These are phyloP conservation scores for Strongylocentrotus purpuratus DNA, from an alignment of 35 echinoderm and acorn worm genomes.

Conservation along the genomic window DNA sequence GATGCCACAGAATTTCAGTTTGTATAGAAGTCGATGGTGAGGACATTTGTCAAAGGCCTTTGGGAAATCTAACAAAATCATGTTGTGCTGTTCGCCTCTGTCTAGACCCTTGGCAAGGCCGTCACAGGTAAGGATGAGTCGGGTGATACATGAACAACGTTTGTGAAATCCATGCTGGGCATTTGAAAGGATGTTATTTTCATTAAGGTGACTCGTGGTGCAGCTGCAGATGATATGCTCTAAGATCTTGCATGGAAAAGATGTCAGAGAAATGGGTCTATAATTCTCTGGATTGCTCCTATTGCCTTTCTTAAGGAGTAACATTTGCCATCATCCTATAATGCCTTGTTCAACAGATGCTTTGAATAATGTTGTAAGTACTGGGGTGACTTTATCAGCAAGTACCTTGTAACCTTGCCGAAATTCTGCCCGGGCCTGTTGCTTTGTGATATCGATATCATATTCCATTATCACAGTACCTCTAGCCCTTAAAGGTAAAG, in stretches of 20 bases:
- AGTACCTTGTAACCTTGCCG: no score
- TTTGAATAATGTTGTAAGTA: not conserved
- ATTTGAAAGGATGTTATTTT: conserved; percentile 15
- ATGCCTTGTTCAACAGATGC: not conserved
- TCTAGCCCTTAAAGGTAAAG: no score
- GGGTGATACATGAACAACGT: conserved; percentile 48
- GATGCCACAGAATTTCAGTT: not conserved
- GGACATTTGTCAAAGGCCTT: not conserved
- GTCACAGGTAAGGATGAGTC: conserved; percentile 33
- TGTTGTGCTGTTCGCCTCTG: not conserved
- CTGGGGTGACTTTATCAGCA: not conserved
- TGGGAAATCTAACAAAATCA: conserved; percentile 12
- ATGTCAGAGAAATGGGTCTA: conserved; percentile 56
- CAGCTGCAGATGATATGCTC: conserved; percentile 48
- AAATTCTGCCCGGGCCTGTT: not conserved
- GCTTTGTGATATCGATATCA: not conserved
- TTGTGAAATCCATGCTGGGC: conserved; percentile 48
- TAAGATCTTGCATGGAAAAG: conserved; percentile 39
- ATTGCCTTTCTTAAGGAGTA: conserved; percentile 57
- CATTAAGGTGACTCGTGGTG: conserved; percentile 42
- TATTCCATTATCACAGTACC: no score
- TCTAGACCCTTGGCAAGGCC: conserved; percentile 57
- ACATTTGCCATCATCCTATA: conserved; percentile 59
- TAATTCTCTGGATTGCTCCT: conserved; percentile 44
- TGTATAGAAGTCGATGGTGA: not conserved